Conservation (phyloP, 2,888 invertebrate genomes). For the Hanleya hanleyi region DNA sequence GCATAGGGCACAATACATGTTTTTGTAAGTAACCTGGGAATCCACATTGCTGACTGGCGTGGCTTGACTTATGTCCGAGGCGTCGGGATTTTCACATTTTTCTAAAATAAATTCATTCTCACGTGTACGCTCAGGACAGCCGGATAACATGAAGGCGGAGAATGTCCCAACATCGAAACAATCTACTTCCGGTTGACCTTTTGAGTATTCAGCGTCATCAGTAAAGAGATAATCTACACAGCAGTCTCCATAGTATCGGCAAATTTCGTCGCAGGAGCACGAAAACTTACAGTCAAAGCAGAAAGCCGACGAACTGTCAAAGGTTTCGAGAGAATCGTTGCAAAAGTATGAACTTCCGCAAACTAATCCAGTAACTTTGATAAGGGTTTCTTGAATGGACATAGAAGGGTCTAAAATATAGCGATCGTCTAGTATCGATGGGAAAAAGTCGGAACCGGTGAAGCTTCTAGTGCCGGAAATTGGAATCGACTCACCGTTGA, state of each 20-base stretch:
- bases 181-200: background rate
- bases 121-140: background rate
- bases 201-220: background rate
- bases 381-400: background rate
- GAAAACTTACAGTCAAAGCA: background rate
- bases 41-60: background rate
- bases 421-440: too few species aligned
- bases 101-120: background rate
- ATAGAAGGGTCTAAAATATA: background rate
- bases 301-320: background rate
- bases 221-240: background rate
- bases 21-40: background rate
- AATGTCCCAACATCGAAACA: background rate
- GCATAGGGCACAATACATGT: background rate
- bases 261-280: background rate
- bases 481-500: too few species aligned
- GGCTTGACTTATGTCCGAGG: background rate
- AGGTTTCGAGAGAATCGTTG: background rate
- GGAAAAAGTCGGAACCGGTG: too few species aligned
- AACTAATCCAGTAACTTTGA: background rate
- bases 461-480: too few species aligned
- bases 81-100: background rate
- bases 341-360: background rate
- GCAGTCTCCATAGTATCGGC: background rate
- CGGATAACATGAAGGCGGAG: background rate